Conservation (phyloP, 2,888 invertebrate genomes). For the Cephonodes hylas region DNA sequence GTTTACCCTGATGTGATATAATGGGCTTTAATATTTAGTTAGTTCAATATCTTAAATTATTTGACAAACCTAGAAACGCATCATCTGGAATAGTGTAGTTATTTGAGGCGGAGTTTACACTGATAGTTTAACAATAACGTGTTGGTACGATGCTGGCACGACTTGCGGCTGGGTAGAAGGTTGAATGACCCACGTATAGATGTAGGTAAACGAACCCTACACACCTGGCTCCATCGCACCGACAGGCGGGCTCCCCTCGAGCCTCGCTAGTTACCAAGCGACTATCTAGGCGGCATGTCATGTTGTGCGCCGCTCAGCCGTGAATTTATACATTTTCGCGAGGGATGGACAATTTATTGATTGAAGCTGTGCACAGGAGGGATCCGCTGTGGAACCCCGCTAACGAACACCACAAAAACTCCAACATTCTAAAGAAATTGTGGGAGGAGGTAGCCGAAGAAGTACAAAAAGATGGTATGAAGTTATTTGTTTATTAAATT, state of each 20-base stretch:
- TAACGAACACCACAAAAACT: conserved; percentile 22
- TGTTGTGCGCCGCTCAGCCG: neutral
- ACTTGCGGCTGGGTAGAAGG: conserved; percentile 1
- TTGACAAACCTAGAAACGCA: neutral
- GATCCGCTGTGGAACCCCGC: conserved; percentile 22
- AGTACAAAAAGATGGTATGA: conserved; percentile 18
- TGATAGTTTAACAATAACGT: conserved; percentile 1
- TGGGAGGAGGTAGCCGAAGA: conserved; percentile 23
- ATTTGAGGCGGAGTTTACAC: neutral
- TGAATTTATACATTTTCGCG: neutral
- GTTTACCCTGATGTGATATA: neutral
- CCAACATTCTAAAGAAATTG: conserved; percentile 19
- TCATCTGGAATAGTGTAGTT: neutral
- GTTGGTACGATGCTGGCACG: neutral
- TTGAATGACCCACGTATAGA: conserved; percentile 14
- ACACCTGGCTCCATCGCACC: conserved; percentile 5
- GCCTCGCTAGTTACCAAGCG: conserved; percentile 14
- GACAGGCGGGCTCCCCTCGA: conserved; percentile 5
- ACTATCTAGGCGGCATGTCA: conserved; percentile 6
- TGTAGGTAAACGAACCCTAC: conserved; percentile 5
- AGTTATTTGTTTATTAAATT: neutral
- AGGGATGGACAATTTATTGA: conserved; percentile 21
- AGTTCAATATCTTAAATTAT: neutral
- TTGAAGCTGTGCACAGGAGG: conserved; percentile 21
- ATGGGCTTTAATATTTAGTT: neutral